phyloP scores from a whole-genome alignment of 1,140 invertebrate genomes.

The Bombus waltoni region DNA sequence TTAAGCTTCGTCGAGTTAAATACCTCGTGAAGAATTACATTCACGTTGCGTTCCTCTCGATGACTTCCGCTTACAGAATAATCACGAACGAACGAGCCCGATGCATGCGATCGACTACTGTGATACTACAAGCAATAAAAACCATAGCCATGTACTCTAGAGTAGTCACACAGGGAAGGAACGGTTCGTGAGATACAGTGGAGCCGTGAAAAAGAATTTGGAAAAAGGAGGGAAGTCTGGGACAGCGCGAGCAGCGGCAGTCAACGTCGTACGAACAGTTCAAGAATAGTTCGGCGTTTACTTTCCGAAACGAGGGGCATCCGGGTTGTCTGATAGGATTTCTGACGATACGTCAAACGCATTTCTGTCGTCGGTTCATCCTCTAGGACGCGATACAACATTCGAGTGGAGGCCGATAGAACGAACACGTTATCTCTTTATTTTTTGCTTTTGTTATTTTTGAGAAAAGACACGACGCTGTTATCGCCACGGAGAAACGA shows the following conservation, averaged over 20 bases:
- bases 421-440: slow-evolving; percentile 50
- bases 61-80: slow-evolving; percentile 17
- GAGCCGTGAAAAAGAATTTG: background rate
- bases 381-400: slow-evolving; percentile 12
- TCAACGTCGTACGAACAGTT: slow-evolving; percentile 81
- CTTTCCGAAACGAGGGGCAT: slow-evolving; percentile 60
- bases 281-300: slow-evolving; percentile 23
- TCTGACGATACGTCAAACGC: slow-evolving; percentile 2
- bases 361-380: slow-evolving; percentile 21
- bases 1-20: background rate
- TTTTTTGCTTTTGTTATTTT: background rate
- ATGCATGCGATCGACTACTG: slow-evolving; percentile 47
- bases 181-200: background rate
- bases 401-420: slow-evolving; percentile 58
- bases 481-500: slow-evolving; percentile 4
- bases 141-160: slow-evolving; percentile 22
- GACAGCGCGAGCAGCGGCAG: slow-evolving; percentile 83
- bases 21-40: background rate
- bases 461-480: background rate
- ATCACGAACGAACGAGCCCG: slow-evolving; percentile 44
- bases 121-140: slow-evolving; percentile 51
- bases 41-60: background rate
- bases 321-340: slow-evolving; percentile 34
- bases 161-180: slow-evolving; percentile 33
- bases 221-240: slow-evolving; percentile 73